Conservation (phyloP, 2,797 vertebrate species). For the Poeciliopsis turneri region DNA sequence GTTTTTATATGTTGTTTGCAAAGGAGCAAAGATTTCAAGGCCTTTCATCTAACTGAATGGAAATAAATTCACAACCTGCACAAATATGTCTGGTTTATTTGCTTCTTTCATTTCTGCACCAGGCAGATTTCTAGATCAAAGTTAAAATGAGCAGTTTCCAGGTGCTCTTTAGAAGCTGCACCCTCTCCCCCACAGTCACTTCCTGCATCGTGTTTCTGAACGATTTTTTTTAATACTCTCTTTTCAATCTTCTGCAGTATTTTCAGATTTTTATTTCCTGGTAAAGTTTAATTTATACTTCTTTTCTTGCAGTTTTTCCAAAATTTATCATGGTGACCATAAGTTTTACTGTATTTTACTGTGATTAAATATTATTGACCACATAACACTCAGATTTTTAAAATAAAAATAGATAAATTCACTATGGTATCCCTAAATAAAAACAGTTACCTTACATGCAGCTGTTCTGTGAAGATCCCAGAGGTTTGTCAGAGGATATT, state of each 20-base stretch:
- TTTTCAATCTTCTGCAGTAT: neutral
- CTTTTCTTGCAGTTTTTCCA: neutral
- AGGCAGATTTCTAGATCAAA: constrained; percentile 44
- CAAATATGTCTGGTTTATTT: constrained; percentile 27
- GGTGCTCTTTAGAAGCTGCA: constrained; percentile 41
- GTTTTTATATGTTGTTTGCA: constrained; percentile 72
- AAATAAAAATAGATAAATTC: neutral
- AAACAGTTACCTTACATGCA: neutral
- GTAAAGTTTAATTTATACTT: neutral
- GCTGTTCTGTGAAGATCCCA: neutral
- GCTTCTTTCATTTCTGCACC: constrained; percentile 5
- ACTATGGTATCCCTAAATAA: neutral
- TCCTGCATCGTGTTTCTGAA: constrained; percentile 53
- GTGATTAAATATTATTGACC: neutral
- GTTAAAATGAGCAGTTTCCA: constrained; percentile 44
- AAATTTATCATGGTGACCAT: no score
- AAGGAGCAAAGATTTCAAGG: constrained; percentile 66
- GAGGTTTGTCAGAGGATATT: neutral
- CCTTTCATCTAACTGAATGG: constrained; percentile 68
- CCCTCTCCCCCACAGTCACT: constrained; percentile 40
- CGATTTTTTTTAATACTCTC: constrained; percentile 5
- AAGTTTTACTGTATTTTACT: neutral
- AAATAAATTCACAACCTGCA: constrained; percentile 77
- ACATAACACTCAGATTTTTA: neutral
- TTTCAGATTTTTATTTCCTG: constrained; percentile 6